Conservation (phyloP, 30 jellyfish, hydroid and myxozoan species). For the Hydractinia echinata region DNA sequence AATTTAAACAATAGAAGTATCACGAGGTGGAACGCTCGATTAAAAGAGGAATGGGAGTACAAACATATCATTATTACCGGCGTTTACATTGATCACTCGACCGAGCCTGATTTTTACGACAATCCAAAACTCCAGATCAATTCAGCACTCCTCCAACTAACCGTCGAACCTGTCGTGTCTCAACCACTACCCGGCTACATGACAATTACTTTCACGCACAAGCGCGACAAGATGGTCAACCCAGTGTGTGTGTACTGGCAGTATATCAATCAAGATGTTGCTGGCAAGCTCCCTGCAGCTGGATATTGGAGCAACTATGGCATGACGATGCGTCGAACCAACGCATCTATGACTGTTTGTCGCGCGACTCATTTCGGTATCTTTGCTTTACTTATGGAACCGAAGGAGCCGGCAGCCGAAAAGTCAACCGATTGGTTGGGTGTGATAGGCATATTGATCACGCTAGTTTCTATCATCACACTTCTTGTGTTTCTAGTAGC, state of each 20-base stretch:
- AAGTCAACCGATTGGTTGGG: not conserved
- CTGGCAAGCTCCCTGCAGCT: slow-evolving; percentile 24
- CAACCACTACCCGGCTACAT: slow-evolving; percentile 63
- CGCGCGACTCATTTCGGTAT: slow-evolving; percentile 42
- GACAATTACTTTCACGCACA: slow-evolving; percentile 60
- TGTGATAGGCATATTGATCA: not conserved
- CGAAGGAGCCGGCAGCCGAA: not conserved
- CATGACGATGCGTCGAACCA: slow-evolving; percentile 45
- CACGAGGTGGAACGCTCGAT: slow-evolving; percentile 36
- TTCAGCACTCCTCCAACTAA: slow-evolving; percentile 53
- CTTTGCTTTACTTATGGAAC: slow-evolving; percentile 81
- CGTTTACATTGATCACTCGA: slow-evolving; percentile 47
- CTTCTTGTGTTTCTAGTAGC: not conserved
- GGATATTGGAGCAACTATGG: slow-evolving; percentile 93
- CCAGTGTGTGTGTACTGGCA: slow-evolving; percentile 94
- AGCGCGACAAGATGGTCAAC: slow-evolving; percentile 37
- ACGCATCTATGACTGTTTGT: slow-evolving; percentile 58
- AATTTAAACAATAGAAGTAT: slow-evolving; percentile 27
- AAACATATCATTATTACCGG: slow-evolving; percentile 52
- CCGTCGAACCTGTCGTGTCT: slow-evolving; percentile 46
- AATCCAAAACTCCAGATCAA: slow-evolving; percentile 47
- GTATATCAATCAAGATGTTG: slow-evolving; percentile 27
- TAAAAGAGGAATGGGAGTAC: slow-evolving; percentile 56
- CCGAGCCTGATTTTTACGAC: slow-evolving; percentile 49
- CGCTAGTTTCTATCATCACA: not conserved